Base-by-base conservation (phyloP, 2,797 vertebrate species). In the Catamblyrhynchus diadema region DNA sequence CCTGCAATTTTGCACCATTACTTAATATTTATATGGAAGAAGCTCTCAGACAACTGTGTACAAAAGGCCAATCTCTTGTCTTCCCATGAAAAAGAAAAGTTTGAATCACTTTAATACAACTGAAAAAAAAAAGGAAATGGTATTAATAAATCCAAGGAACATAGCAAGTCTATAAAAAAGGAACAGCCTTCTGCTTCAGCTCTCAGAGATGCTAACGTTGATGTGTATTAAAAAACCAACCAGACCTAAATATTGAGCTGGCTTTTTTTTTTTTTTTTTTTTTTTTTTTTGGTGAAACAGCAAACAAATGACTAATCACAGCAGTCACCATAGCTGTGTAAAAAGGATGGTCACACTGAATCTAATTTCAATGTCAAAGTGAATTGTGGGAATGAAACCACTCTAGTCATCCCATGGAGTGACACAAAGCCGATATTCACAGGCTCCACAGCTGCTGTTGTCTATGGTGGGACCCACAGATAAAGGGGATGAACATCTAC, bases 301-400 rank as follows among this genome's bases (percentile, higher is more conserved):
- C 47, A 92, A 88, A 86, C 45, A 71, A 77, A 64, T 53, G 10
- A 87, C 50, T 81, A 71, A 73, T 64, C 30, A 6, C 61, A 94
- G 83, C n/a, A 79, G 67, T 54, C 71, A 78, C 48, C 53, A 32
- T 72, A 54, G 45, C 79, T 81, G 39, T 71, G 64, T 44, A 92
- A 37, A 92, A 90, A 78, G 30, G 33, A 77, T 39, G 50, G 94
- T 77, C 88, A 85, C 81, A 61, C 35, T 74, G 64, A 80, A 78
- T 59, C 71, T 71, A 47, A 89, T 85, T 89, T 79, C 64, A 83
- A 80, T 59, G 65, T 78, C 72, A 72, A 65, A 74, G 61, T 66
- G 65, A 87, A 80, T 25, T 62, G 77, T 81, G 72, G 73, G 81
- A 96, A 91, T 56, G 35, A 93, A 91, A 78, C 54, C 42, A 79